Base-by-base conservation (phyloP, 2,797 vertebrate genomes). In the Gymnoscopelus microlampas region DNA sequence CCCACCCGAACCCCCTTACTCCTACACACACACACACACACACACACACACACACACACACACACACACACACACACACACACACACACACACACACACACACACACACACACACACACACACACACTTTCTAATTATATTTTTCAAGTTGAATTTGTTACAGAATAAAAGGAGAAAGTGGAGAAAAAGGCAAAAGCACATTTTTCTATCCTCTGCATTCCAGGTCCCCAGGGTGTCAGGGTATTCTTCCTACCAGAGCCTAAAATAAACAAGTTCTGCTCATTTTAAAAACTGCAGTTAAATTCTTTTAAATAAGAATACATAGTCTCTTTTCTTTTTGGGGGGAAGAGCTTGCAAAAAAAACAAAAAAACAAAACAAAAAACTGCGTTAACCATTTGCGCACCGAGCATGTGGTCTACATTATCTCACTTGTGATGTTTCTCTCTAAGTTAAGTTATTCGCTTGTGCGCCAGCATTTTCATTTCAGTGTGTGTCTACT, bases 71-170 rank as follows among this genome's bases (percentile, higher is more conserved):
- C 32, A 5, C 32, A 5, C 32, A 35, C 32, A 5, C 32, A 35
- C 32, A 5, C 32, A 35, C 32, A 5, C 32, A 35, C 32, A 5
- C 32, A 35, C 32, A 5, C 39, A 44, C 39, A 7, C 39, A 44
- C 39, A 6, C 39, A 44, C 39, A 7, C 39, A 44, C 32, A 5
- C 32, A 35, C 32, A 5, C 9, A 44, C 39, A 7, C 39, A 44
- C 39, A 6, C 39, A 44, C 39, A 66, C 73, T 78, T 95, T 96
- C 94, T 97, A 98, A 98, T 98, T 97, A 97, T 98, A 96, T 97
- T 96, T 7, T 98, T 96, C 95, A 96, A 96, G 95, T 96, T 94
- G 95, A 96, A 96, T 97, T 97, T 97, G 95, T 96, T 94, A 93
- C 93, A 71, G 80, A 85, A 87, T 89, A 82, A 83, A 81, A 83